A percentile compares a stretch with the other conserved stretches of the same genome.
phyloP scores from a whole-genome alignment of 2,888 invertebrate genomes.

The Ptilodon capucinus region DNA sequence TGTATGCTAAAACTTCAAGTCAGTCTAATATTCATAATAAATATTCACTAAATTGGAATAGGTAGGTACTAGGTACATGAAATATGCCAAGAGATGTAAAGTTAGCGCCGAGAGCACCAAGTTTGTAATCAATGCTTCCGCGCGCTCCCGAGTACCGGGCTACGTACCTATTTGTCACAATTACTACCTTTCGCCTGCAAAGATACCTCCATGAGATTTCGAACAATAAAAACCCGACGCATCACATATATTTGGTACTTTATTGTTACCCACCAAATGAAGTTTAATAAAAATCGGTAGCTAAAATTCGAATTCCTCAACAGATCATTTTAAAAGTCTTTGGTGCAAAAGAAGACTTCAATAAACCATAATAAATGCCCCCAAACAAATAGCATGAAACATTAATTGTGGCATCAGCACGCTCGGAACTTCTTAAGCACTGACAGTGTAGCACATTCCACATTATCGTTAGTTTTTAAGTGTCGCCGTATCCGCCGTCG shows the following conservation, averaged over 20 bases:
- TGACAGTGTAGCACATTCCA: conserved; percentile 37
- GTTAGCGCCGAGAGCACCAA: neutral
- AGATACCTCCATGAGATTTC: neutral
- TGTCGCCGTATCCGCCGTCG: conserved; percentile 50
- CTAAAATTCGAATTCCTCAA: no score
- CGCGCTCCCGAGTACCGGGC: neutral
- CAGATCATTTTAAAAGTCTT: no score
- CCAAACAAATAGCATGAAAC: neutral
- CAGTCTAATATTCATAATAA: neutral
- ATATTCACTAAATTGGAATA: conserved; percentile 1
- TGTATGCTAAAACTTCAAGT: neutral
- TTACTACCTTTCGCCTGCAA: neutral
- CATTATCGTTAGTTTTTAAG: conserved; percentile 55
- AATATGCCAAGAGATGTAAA: neutral
- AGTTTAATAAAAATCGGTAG: no score
- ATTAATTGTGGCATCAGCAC: neutral
- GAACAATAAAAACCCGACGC: neutral
- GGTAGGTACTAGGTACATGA: no score
- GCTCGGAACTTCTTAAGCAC: neutral
- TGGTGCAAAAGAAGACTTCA: neutral
- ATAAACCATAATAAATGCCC: neutral
- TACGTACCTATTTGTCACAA: neutral
- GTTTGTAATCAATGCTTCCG: neutral
- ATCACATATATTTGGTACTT: no score
- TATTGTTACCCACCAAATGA: no score